Conservation (phyloP, 2,888 invertebrate genomes). For the Acanthococcus lagerstroemiae region DNA sequence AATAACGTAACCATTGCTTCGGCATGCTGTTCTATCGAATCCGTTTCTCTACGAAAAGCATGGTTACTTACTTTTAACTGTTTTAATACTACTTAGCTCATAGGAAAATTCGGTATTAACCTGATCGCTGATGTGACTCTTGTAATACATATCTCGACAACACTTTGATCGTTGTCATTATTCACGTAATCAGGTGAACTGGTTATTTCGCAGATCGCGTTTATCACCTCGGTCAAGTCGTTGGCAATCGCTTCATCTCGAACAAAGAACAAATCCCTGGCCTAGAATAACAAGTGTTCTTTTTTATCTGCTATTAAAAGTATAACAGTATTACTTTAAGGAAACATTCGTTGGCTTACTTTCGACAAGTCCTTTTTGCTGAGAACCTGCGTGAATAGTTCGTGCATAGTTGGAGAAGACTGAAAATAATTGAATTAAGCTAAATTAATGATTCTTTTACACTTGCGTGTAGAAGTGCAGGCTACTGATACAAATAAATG, state of each 20-base stretch:
- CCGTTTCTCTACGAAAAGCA: slow-evolving; percentile 55
- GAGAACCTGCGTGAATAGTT: slow-evolving; percentile 79
- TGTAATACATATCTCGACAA: slow-evolving; percentile 89
- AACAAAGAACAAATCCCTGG: slow-evolving; percentile 82
- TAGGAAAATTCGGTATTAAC: slow-evolving; percentile 38
- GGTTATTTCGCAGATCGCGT: slow-evolving; percentile 65
- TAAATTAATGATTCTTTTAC: no score
- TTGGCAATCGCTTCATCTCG: slow-evolving; percentile 76
- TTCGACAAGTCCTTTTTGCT: slow-evolving; percentile 77
- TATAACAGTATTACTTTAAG: neutral
- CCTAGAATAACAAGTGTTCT: slow-evolving; percentile 44
- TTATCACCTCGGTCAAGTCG: slow-evolving; percentile 73
- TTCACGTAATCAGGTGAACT: slow-evolving; percentile 70
- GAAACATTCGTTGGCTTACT: slow-evolving; percentile 37
- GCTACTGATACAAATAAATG: no score
- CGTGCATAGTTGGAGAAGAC: slow-evolving; percentile 59
- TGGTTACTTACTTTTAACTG: neutral
- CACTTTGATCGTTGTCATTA: slow-evolving; percentile 85
- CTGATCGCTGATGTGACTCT: slow-evolving; percentile 81
- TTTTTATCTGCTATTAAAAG: neutral
- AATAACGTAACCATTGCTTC: slow-evolving; percentile 70
- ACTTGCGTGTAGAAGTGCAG: no score
- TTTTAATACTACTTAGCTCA: no score
- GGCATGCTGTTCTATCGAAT: slow-evolving; percentile 75
- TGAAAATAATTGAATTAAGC: neutral